Evolutionary conservation across 2,888 invertebrate species (phyloP), one percentile per base, ranked within the genome.

Genomic region (Athalia rosae): DNA sequence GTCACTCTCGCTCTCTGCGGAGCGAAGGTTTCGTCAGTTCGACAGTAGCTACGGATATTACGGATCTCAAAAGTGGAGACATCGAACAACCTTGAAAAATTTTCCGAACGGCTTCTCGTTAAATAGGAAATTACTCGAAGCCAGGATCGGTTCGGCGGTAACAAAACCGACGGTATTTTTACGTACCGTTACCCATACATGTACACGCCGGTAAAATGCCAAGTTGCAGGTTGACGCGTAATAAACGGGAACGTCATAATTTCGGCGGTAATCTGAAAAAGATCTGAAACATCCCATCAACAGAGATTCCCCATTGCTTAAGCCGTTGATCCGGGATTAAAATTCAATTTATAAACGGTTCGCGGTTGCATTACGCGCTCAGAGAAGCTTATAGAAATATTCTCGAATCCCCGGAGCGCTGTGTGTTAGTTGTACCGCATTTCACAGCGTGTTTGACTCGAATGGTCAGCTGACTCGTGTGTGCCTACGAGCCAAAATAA

Each of bases 321-420:
- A 53, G 77, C 71, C 80, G 83, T 83, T 87, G 87, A 87, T 86
- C 87, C 86, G 81, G 84, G 83, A 83, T 83, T 86, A 86, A 86
- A 82, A 86, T 85, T 87, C 87, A 86, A 86, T 86, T 87, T 86
- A 87, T 85, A 87, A 85, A 85, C 87, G 83, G 79, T 83, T 76
- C 80, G 77, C 77, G 81, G 83, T 74, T 74, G 84, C 82, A 83
- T 86, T 85, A 83, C 80, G 83, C 84, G 83, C 84, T 84, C 83
- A 84, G 84, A 28, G 28, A 84, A 85, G 84, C 84, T 86, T 86
- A 86, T 28, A 28, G 28, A 86, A 86, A 85, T 84, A 86, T 85
- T 85, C 85, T 82, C 83, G 81, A 80, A 79, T 79, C 78, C 80
- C 81, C 81, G 66, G 58, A 74, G 77, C 79, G 81, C 82, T 83